phyloP scores from a whole-genome alignment of 2,113 vertebrate genomes.

The Crotalus helleri region DNA sequence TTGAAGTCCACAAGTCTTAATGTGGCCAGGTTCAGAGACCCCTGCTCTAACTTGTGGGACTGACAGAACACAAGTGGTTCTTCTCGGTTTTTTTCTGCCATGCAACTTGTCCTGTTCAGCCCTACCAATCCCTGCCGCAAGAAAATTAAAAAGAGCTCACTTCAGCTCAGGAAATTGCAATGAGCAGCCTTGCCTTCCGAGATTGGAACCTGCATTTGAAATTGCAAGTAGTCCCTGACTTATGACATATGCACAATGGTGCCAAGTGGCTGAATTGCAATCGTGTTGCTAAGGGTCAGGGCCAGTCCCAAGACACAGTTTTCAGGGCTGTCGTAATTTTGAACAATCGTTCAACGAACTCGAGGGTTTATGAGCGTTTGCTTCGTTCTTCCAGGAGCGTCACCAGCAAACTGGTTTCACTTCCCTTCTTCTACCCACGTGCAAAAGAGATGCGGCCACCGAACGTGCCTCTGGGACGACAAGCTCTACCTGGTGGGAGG shows the following conservation, averaged over 20 bases:
- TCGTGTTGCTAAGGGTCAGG: background rate
- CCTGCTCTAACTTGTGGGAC: background rate
- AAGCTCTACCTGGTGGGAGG: slow-evolving; percentile 66
- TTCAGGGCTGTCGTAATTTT: background rate
- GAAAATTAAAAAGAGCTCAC: background rate
- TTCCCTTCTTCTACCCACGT: slow-evolving; percentile 46
- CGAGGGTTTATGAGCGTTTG: background rate
- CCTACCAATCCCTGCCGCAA: too few relatives aligned
- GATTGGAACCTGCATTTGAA: background rate
- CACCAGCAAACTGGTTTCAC: slow-evolving; percentile 55
- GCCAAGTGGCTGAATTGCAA: background rate
- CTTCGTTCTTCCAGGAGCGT: slow-evolving; percentile 41
- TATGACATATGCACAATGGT: background rate
- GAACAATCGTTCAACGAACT: background rate
- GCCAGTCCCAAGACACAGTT: too few relatives aligned
- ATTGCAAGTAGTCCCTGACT: background rate
- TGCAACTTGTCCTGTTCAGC: background rate
- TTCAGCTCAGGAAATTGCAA: background rate
- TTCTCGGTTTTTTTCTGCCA: background rate
- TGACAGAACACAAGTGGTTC: background rate
- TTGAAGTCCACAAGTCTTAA: background rate
- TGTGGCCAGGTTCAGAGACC: background rate
- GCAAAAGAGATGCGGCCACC: slow-evolving; percentile 63
- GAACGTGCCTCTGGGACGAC: slow-evolving; percentile 62
- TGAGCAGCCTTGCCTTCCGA: background rate